Percentiles rank a stretch among this genome's conserved stretches.
phyloP scores from a whole-genome alignment of 2,797 vertebrate genomes.

The Sparidentex hasta region DNA sequence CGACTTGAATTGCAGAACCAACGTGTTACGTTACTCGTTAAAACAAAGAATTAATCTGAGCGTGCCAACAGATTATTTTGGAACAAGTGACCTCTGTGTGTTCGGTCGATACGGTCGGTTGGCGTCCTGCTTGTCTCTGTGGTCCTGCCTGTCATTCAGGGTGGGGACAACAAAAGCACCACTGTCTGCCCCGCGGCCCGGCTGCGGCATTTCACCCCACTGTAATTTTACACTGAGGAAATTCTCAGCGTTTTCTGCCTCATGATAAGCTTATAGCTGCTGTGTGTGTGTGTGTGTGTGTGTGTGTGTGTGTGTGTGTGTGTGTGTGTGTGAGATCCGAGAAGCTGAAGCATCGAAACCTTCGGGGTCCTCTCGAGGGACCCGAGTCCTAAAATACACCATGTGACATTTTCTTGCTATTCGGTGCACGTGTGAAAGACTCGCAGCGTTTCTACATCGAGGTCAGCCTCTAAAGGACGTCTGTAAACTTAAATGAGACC shows the following conservation, averaged over 20 bases:
- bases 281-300: slow-evolving; percentile 11
- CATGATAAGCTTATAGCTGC: slow-evolving; percentile 50
- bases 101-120: not conserved
- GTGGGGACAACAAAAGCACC: slow-evolving; percentile 43
- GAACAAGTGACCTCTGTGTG: too few species aligned
- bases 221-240: slow-evolving; percentile 58
- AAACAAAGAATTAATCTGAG: too few species aligned
- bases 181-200: slow-evolving; percentile 45
- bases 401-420: slow-evolving; percentile 35
- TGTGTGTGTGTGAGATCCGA: not conserved
- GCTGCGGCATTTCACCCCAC: slow-evolving; percentile 55
- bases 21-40: too few species aligned
- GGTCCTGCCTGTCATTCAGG: slow-evolving; percentile 47
- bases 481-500: slow-evolving; percentile 36
- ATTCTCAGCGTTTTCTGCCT: slow-evolving; percentile 36
- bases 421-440: slow-evolving; percentile 7
- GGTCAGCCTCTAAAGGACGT: slow-evolving; percentile 25
- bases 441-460: slow-evolving; percentile 10
- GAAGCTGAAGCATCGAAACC: slow-evolving; percentile 29
- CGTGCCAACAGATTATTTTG: too few species aligned
- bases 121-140: slow-evolving; percentile 25
- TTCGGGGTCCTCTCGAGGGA: not conserved
- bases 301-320: slow-evolving; percentile 13
- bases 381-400: slow-evolving; percentile 54
- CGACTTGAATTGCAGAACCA: too few species aligned